phyloP scores from a whole-genome alignment of 2,797 vertebrate genomes.

The Nasua narica region DNA sequence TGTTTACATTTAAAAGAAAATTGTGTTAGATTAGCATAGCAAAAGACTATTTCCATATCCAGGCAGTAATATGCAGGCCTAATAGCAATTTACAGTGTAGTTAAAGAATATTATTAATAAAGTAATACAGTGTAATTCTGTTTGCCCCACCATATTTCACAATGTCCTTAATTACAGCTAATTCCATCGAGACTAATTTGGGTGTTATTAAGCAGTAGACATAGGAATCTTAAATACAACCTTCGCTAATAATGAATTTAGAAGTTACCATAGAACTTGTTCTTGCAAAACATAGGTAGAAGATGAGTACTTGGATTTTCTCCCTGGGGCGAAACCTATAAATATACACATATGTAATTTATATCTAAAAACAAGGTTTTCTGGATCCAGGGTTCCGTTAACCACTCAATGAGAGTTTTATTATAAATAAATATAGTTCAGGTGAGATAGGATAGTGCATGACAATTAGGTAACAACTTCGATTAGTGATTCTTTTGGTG shows the following conservation, averaged over 20 bases:
- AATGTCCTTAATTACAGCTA: slow-evolving; percentile 86
- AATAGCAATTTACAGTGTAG: slow-evolving; percentile 87
- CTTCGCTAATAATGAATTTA: slow-evolving; percentile 80
- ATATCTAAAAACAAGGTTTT: slow-evolving; percentile 35
- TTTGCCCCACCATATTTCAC: slow-evolving; percentile 83
- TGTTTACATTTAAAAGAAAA: slow-evolving; percentile 89
- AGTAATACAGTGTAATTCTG: slow-evolving; percentile 84
- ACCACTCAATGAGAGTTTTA: slow-evolving; percentile 30
- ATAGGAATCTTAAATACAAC: slow-evolving; percentile 82
- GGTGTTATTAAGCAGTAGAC: slow-evolving; percentile 84
- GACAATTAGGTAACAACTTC: slow-evolving; percentile 3
- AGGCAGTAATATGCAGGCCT: slow-evolving; percentile 84
- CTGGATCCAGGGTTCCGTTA: background rate
- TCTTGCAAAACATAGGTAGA: slow-evolving; percentile 68
- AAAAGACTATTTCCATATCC: slow-evolving; percentile 87
- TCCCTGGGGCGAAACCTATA: slow-evolving; percentile 40
- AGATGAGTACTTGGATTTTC: slow-evolving; percentile 66
- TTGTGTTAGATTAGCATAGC: slow-evolving; percentile 88
- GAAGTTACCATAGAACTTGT: slow-evolving; percentile 76
- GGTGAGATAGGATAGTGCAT: background rate
- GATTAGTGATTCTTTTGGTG: slow-evolving; percentile 13
- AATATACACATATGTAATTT: slow-evolving; percentile 33
- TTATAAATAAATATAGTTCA: slow-evolving; percentile 6
- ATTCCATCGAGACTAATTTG: slow-evolving; percentile 85
- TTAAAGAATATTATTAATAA: slow-evolving; percentile 89